Evolutionary conservation across 1,140 invertebrate species (phyloP).

Genomic region (Chlorops oryzae): DNA sequence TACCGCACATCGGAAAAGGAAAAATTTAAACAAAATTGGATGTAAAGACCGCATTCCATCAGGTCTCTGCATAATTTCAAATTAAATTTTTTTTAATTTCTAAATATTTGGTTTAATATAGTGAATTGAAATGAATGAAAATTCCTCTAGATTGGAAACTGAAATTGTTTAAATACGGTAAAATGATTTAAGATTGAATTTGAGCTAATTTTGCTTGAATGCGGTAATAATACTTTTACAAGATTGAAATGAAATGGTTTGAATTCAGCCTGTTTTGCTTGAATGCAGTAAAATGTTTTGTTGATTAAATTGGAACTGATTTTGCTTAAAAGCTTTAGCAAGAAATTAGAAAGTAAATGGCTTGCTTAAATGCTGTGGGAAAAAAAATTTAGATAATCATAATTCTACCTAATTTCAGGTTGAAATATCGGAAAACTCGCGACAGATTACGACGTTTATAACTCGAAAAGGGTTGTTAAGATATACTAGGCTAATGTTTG

Average conservation of each 20-base stretch:
- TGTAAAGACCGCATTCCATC: not conserved
- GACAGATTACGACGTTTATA: constrained; percentile 36
- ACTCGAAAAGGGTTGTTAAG: constrained; percentile 36
- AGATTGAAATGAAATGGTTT: not conserved
- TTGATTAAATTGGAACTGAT: too few species aligned
- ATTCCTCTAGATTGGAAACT: too few species aligned
- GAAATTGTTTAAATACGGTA: not conserved
- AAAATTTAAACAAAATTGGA: not conserved
- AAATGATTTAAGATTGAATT: not conserved
- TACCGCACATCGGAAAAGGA: not conserved
- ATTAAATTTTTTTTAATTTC: not conserved
- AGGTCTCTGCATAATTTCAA: not conserved
- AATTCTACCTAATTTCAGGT: constrained; percentile 4
- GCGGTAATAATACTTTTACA: too few species aligned
- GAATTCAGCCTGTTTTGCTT: too few species aligned
- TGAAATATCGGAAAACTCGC: constrained; percentile 18
- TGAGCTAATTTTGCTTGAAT: not conserved
- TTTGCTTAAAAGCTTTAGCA: too few species aligned
- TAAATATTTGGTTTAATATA: not conserved
- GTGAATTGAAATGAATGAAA: not conserved
- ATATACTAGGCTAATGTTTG: constrained; percentile 40
- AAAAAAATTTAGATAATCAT: too few species aligned
- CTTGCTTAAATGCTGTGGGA: too few species aligned
- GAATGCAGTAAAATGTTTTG: not conserved
- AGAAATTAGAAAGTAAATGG: too few species aligned